Evolutionary conservation across 1,140 invertebrate species (phyloP), one percentile per base, ranked within the genome.

Genomic region (Danaus plexippus): DNA sequence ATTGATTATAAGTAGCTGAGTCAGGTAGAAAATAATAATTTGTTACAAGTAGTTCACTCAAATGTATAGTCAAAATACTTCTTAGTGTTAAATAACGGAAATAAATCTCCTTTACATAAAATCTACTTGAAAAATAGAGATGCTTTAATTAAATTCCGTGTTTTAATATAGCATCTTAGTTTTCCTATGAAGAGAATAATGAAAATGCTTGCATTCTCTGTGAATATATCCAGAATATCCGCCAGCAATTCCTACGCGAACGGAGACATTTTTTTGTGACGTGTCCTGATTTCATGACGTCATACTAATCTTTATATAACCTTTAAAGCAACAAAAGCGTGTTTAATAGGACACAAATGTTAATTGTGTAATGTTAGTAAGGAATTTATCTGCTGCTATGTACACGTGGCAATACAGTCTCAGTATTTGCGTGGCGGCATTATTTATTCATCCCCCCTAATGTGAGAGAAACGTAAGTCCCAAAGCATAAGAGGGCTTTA

Each of bases 181-280:
- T 79, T 77, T 73, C 63, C 67, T 75, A 71, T 75, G 69, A 75
- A 69, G 69, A 66, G 69, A 69, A 66, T 75, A 81, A 81, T 80
- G 71, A 77, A 81, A 80, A 80, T 71, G 50, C 66, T 66, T 53
- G 68, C 61, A 73, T 73, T 70, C 66, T 60, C 67, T 54, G 53
- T 63, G 61, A 67, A 47, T 57, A 57, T 65, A 57, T 53, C 32
- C 42, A 62, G 67, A 63, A 75, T 75, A 49, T 22, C 53, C 44
- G 60, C 43, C 42, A 64, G 54, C 57, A 59, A 69, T 73, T 69
- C 61, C 57, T 60, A 66, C 65, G 65, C 66, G 54, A 73, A 71
- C 63, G 53, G 60, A 66, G 65, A 73, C 61, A 73, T 74, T 69
- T 57, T n/a, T 75, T 69, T 64, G 62, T 52, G 64, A 62, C 49